Evolutionary conservation across 2,888 invertebrate species (phyloP), one percentile per base, ranked within the genome.

Genomic region (Thysanoteuthis rhombus): DNA sequence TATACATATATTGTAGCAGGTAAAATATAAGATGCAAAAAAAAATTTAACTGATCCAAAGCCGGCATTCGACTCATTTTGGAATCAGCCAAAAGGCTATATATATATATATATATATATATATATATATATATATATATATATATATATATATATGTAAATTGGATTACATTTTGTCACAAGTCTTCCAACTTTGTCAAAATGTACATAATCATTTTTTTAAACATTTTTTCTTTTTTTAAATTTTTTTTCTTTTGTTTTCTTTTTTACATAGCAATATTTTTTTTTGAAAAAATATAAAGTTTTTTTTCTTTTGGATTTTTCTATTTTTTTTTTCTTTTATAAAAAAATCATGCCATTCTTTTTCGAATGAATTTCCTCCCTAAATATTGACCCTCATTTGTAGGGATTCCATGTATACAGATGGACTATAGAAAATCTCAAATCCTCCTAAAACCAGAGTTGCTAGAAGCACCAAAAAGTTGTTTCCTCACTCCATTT

Each of bases 61-160:
- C 90, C 90, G 90, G 39, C 32, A 40, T 90, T 8, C 40, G 90
- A 90, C 90, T 90, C 36, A 90, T 90, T 90, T 90, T 90, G 90
- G 39, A 90, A 39, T 39, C 42, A 90, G 42, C 90, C 90, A 40
- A 90, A 90, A 90, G 58, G 58, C 25, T 28, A 58, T 58, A 58
- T 58, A 47, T 28, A 58, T 58, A 25, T 58, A 58, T 58, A 58
- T 58, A 58, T 58, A 58, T 58, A 58, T 58, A 58, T 58, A 58
- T 58, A 58, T 58, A 19, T 42, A 42, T 42, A 2, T 42, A 2
- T 42, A 2, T 42, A 2, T 42, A 2, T 42, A 2, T 42, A 42
- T 42, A 42, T 42, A 42, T 42, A 42, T 42, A 42, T 42, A 42
- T 42, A 42, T 42, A 0, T 42, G 42, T 42, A 16, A 12, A 16